phyloP scores from a whole-genome alignment of 2,888 invertebrate genomes.

The Agonopterix heracliana region DNA sequence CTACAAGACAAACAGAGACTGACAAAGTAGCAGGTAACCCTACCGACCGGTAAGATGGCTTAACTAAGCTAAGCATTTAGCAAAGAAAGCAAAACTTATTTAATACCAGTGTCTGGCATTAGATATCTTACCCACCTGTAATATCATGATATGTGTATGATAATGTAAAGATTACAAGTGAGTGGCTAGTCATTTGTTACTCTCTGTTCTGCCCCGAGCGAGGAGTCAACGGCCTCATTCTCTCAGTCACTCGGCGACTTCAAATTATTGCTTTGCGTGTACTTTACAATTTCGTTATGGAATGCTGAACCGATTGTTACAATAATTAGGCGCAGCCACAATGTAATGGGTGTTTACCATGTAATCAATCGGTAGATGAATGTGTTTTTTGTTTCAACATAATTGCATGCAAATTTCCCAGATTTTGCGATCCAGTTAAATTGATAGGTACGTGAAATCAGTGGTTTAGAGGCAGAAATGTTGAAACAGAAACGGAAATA shows the following conservation, averaged over 20 bases:
- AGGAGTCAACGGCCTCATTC: conserved; percentile 33
- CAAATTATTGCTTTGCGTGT: conserved; percentile 37
- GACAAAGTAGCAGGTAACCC: no score
- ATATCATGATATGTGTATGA: neutral
- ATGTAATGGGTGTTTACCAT: neutral
- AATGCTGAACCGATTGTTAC: conserved; percentile 27
- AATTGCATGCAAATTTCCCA: no score
- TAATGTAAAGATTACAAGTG: conserved; percentile 1
- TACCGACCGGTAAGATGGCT: no score
- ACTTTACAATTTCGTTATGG: conserved; percentile 37
- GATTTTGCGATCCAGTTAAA: no score
- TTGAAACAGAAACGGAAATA: neutral
- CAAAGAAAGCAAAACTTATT: no score
- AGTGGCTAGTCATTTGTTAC: conserved; percentile 6
- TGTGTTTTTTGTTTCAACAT: no score
- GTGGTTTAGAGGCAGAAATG: no score
- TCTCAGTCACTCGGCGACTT: conserved; percentile 19
- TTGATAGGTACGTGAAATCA: no score
- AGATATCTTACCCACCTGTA: neutral
- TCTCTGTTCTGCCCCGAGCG: conserved; percentile 3
- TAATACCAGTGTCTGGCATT: no score
- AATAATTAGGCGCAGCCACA: conserved; percentile 12
- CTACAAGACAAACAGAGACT: no score
- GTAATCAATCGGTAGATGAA: no score
- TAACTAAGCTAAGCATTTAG: no score